Percentiles rank a stretch among this genome's conserved stretches.
These are phyloP conservation scores for Heteromormyrus szaboi DNA, from an alignment of 2,797 vertebrate species.

Conservation along the genomic window DNA sequence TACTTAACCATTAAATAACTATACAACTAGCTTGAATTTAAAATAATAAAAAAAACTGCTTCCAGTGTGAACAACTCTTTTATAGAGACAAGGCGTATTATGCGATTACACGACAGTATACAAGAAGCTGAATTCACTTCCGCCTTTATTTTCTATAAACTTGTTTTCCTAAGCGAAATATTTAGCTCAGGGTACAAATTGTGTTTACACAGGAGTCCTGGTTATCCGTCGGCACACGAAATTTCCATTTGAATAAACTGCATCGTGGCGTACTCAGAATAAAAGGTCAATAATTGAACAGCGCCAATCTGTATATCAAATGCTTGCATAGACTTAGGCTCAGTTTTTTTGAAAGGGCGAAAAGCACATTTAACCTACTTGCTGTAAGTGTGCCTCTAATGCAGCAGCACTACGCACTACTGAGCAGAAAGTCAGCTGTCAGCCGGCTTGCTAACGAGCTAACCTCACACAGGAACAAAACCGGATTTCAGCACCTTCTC, in stretches of 20 bases:
- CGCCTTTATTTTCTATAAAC: background rate
- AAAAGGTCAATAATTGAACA: background rate
- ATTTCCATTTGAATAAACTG: background rate
- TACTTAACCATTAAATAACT: background rate
- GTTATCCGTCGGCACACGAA: background rate
- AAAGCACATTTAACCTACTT: background rate
- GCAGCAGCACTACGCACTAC: background rate
- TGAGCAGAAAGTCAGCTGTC: background rate
- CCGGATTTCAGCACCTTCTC: background rate
- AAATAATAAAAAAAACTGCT: background rate
- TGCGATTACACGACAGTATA: background rate
- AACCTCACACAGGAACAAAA: background rate
- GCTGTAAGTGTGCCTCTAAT: background rate
- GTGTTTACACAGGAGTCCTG: background rate
- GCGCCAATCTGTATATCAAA: background rate
- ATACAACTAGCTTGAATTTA: background rate
- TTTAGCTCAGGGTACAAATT: background rate
- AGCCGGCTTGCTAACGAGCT: background rate
- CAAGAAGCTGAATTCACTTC: background rate
- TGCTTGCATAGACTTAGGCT: background rate
- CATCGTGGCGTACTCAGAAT: background rate
- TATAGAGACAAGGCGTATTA: background rate
- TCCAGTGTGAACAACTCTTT: background rate
- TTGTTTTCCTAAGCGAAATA: background rate
- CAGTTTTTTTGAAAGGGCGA: background rate